Base-by-base conservation (phyloP, 2,113 vertebrate species). In the Corvus cornix region DNA sequence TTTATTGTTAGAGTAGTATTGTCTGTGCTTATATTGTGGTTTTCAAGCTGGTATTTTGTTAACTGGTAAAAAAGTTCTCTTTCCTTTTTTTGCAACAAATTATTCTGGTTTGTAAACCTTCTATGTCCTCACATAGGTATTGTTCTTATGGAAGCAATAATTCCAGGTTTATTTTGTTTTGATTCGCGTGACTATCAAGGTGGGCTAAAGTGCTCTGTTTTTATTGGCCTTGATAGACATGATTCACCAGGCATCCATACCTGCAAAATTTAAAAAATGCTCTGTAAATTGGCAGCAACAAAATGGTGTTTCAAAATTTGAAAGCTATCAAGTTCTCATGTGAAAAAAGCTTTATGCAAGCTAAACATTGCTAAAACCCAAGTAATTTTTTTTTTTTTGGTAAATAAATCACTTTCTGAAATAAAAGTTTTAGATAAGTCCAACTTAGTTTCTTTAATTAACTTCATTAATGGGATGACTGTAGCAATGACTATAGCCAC, bases 81-180 rank as follows among this genome's bases (percentile, higher is more conserved):
- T 94, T 33, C 53, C 48, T 52, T 53, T 59, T 75, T 70, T 87
- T 86, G 51, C 24, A 76, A 64, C 23, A 75, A 62, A 89, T 93
- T 90, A 39, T 44, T 74, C 30, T 88, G 73, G 39, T 74, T 91
- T 83, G 55, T 73, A 67, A 85, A 81, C 33, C 56, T 94, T 95
- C 90, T 88, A 35, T 95, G 51, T 88, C 49, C 58, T 80, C 74
- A 84, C 39, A 58, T 22, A 53, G 30, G 19, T 85, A 67, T 94
- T 93, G 37, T 85, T 87, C 81, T 76, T 91, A 90, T 76, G 62
- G 92, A 95, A 89, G 44, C 37, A 87, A 67, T 90, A 85, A 87
- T 92, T 95, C 46, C 31, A 86, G 93, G 87, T 77, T 64, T 79
- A 43, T 96, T 95, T 89, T 96, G 75, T 91, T 95, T 95, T 87